These are phyloP conservation scores for Upupa epops DNA, from an alignment of 2,113 vertebrate genomes.

Conservation along the genomic window DNA sequence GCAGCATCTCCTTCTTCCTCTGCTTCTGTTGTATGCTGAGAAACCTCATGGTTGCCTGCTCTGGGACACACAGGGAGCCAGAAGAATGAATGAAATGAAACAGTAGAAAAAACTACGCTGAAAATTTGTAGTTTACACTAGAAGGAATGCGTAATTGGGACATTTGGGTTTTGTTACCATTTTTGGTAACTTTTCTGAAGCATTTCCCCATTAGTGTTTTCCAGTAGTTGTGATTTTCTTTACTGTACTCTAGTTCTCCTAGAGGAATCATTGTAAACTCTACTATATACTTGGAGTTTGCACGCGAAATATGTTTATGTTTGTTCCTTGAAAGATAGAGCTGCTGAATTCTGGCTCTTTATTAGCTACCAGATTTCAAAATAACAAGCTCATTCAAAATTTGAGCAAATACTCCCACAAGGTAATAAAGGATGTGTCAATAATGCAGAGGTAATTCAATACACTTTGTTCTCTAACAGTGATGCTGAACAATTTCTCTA, in stretches of 20 bases:
- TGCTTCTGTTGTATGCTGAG: background rate
- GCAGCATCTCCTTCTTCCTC: background rate
- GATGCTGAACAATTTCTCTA: background rate
- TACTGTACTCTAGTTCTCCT: background rate
- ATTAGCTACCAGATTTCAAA: slow-evolving; percentile 16
- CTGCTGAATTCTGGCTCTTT: slow-evolving; percentile 15
- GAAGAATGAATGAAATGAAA: background rate
- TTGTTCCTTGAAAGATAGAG: background rate
- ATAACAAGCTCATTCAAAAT: background rate
- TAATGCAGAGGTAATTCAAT: slow-evolving; percentile 27
- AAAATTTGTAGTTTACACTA: background rate
- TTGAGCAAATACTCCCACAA: background rate
- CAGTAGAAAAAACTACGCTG: background rate
- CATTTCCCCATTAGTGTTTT: background rate
- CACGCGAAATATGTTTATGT: background rate
- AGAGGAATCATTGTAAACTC: background rate
- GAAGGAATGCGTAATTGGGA: background rate
- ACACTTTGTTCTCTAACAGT: background rate
- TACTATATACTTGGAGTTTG: background rate
- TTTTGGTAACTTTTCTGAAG: background rate
- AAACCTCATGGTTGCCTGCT: background rate
- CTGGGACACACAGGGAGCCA: rapidly evolving
- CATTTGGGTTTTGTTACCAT: background rate
- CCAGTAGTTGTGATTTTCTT: background rate
- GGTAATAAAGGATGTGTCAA: slow-evolving; percentile 10